These are phyloP conservation scores for Lamellibrachia satsuma DNA, from an alignment of 2,888 invertebrate genomes.

Conservation along the genomic window DNA sequence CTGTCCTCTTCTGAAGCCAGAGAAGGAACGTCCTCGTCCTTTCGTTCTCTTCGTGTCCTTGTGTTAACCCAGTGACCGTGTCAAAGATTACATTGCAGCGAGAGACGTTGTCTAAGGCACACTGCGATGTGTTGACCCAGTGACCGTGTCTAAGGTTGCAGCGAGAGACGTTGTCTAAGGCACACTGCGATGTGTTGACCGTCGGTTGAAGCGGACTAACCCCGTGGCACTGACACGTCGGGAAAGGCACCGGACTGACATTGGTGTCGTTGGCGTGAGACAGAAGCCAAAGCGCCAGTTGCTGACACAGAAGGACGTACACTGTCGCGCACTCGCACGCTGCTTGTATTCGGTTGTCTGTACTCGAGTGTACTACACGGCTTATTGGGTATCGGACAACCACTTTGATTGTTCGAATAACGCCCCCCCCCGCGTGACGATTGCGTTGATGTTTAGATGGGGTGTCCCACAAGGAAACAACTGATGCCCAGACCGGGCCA, in stretches of 20 bases:
- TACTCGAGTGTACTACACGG: neutral
- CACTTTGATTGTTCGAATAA: neutral
- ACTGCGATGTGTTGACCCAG: neutral
- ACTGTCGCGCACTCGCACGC: no score
- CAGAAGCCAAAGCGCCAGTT: neutral
- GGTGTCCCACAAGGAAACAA: neutral
- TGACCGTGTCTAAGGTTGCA: neutral
- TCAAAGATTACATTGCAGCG: neutral
- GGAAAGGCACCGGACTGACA: neutral
- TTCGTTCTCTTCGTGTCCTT: neutral
- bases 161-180: neutral
- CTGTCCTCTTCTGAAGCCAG: neutral
- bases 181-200: neutral
- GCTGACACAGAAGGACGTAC: neutral
- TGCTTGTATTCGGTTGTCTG: neutral
- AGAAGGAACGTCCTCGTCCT: constrained; percentile 4
- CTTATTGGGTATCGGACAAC: neutral
- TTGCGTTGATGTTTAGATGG: neutral
- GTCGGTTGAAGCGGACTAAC: neutral
- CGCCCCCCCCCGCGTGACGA: neutral
- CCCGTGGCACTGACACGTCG: neutral
- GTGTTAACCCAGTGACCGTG: neutral
- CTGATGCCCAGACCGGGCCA: neutral
- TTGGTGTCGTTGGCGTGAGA: neutral
- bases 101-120: neutral